Evolutionary conservation across 2,888 invertebrate genomes (phyloP).

Genomic region (Xestoiulus laeticollis): DNA sequence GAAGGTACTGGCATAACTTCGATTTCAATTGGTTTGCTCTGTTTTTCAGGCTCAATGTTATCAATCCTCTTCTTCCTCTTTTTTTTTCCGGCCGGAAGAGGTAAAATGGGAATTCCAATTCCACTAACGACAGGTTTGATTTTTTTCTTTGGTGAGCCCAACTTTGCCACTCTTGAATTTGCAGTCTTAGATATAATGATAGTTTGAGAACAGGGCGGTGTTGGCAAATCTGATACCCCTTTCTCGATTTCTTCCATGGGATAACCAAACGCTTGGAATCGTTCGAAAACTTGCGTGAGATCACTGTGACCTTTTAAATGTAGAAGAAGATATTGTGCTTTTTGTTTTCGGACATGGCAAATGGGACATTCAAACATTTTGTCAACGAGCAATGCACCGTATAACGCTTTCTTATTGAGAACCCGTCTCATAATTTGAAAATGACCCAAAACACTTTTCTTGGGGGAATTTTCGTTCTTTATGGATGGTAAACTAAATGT

Average conservation of each 20-base stretch:
- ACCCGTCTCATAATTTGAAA: conserved; percentile 45
- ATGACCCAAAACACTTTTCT: conserved; percentile 13
- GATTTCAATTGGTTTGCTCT: neutral
- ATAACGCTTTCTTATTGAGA: conserved; percentile 47
- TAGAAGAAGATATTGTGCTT: conserved; percentile 47
- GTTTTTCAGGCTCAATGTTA: neutral
- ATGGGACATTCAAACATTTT: conserved; percentile 15
- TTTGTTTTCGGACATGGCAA: neutral
- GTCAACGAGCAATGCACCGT: conserved; percentile 37
- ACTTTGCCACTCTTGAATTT: neutral
- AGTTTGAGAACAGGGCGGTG: neutral
- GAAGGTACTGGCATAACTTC: neutral
- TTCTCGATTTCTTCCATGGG: neutral
- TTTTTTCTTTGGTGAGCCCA: neutral
- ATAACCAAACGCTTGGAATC: conserved; percentile 29
- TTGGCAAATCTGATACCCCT: neutral
- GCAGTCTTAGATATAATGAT: neutral
- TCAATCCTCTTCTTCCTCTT: neutral
- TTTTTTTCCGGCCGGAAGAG: neutral
- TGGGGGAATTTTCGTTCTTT: neutral
- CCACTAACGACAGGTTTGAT: neutral
- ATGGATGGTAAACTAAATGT: neutral
- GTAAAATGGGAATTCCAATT: neutral
- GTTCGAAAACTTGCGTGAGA: conserved; percentile 42
- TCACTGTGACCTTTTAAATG: conserved; percentile 42